phyloP scores from a whole-genome alignment of 2,888 invertebrate genomes.

The Heliconius erato region DNA sequence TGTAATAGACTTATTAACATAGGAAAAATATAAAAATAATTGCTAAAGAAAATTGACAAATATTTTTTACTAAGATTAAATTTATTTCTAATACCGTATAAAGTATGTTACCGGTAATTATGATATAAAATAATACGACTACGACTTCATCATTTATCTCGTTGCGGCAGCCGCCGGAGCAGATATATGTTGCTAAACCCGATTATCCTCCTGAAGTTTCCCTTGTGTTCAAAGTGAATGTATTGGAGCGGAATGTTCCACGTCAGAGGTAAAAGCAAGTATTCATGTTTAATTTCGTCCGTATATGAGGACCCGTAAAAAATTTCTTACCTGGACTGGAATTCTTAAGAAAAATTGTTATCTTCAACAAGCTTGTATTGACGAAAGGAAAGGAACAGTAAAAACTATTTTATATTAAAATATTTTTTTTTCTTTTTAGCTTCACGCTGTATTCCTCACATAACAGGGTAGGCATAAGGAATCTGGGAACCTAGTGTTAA shows the following conservation, averaged over 20 bases:
- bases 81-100: neutral
- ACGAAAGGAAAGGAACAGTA: slow-evolving; percentile 19
- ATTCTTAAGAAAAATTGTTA: slow-evolving; percentile 69
- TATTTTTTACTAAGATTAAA: neutral
- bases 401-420: neutral
- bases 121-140: slow-evolving; percentile 35
- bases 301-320: slow-evolving; percentile 70
- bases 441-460: no score
- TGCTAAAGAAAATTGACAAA: neutral
- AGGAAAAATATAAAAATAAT: neutral
- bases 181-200: slow-evolving; percentile 71
- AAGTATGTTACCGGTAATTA: neutral
- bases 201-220: slow-evolving; percentile 75
- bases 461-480: no score
- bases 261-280: slow-evolving; percentile 83
- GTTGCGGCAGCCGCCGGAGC: slow-evolving; percentile 63
- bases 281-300: slow-evolving; percentile 84
- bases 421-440: neutral
- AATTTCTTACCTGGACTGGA: slow-evolving; percentile 77
- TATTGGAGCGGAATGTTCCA: slow-evolving; percentile 83
- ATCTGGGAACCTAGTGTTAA: no score
- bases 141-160: slow-evolving; percentile 53
- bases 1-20: neutral
- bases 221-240: slow-evolving; percentile 81
- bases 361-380: slow-evolving; percentile 28